These are phyloP conservation scores for Drosophila mulleri DNA, from an alignment of 2,888 invertebrate species.

Conservation along the genomic window DNA sequence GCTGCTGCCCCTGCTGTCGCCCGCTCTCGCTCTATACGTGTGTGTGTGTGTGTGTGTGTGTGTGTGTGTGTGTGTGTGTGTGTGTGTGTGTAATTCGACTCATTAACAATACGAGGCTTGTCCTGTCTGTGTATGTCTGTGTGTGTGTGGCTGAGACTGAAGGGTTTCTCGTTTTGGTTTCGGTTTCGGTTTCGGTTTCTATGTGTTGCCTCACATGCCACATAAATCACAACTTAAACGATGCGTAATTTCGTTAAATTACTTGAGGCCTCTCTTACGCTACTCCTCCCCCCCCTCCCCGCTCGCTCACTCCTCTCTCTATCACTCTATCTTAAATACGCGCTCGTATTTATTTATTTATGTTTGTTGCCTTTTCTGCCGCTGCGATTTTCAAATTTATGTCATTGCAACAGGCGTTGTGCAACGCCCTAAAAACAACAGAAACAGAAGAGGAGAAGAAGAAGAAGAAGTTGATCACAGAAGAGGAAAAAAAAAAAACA, in stretches of 20 bases:
- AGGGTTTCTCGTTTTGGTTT: slow-evolving; percentile 58
- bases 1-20: slow-evolving; percentile 2
- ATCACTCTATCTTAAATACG: slow-evolving; percentile 13
- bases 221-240: slow-evolving; percentile 84
- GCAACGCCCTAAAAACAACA: slow-evolving; percentile 57
- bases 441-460: no score
- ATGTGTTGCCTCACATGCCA: slow-evolving; percentile 55
- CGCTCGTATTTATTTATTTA: slow-evolving; percentile 63
- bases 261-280: slow-evolving; percentile 51
- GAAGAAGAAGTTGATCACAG: neutral
- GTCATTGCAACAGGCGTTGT: slow-evolving; percentile 63
- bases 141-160: slow-evolving; percentile 57
- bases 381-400: slow-evolving; percentile 62
- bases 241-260: slow-evolving; percentile 80
- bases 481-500: slow-evolving; percentile 7
- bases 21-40: neutral
- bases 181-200: slow-evolving; percentile 45
- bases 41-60: neutral
- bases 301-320: slow-evolving; percentile 25
- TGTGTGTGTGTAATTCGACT: slow-evolving; percentile 78
- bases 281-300: neutral
- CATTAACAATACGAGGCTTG: slow-evolving; percentile 79
- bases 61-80: neutral
- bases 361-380: slow-evolving; percentile 41
- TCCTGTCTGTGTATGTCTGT: slow-evolving; percentile 33